Conservation (phyloP, 2,797 vertebrate species). For the Otolemur crassicaudatus region DNA sequence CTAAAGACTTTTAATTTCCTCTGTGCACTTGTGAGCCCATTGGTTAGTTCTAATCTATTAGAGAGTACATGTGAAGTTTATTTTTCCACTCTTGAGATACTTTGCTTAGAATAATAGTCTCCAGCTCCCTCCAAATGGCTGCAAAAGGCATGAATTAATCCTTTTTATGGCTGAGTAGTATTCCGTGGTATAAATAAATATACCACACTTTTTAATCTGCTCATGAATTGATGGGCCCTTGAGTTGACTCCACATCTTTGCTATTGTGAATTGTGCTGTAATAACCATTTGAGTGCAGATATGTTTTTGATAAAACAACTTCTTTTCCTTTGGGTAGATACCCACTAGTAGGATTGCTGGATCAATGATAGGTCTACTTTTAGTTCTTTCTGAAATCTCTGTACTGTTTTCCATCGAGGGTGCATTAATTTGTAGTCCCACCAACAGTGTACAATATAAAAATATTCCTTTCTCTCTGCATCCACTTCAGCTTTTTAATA, state of each 20-base stretch:
- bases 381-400: not conserved
- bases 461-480: not conserved
- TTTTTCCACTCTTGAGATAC: not conserved
- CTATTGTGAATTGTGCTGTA: not conserved
- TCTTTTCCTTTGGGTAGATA: not conserved
- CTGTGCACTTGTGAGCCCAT: not conserved
- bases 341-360: not conserved
- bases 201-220: not conserved
- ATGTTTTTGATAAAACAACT: not conserved
- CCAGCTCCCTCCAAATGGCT: not conserved
- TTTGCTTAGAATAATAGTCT: not conserved
- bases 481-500: not conserved
- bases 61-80: not conserved
- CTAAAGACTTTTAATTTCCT: not conserved
- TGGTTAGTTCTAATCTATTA: not conserved
- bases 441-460: not conserved
- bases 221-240: not conserved
- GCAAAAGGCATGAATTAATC: not conserved
- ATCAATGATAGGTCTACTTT: not conserved
- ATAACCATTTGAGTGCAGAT: no score
- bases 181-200: fast-evolving
- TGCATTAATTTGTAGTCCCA: not conserved
- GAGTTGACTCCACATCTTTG: not conserved
- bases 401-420: not conserved
- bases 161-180: not conserved